Conservation (phyloP, 2,888 invertebrate species). For the Platycheirus albimanus region DNA sequence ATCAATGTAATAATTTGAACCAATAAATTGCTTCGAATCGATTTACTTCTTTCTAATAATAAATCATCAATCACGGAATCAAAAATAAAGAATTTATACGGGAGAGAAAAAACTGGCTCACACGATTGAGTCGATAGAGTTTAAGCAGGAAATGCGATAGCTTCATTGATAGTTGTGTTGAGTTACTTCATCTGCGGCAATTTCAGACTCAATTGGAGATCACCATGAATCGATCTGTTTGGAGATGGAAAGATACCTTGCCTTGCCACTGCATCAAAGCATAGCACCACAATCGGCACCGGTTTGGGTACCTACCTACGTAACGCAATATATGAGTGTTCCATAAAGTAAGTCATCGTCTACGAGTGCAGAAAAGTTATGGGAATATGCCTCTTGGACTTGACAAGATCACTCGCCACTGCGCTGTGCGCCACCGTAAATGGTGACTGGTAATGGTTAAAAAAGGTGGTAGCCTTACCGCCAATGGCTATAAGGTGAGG, state of each 20-base stretch:
- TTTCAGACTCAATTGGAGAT: constrained; percentile 64
- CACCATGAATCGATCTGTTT: constrained; percentile 34
- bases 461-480: constrained; percentile 36
- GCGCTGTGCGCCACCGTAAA: constrained; percentile 24
- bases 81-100: constrained; percentile 1
- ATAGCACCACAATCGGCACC: constrained; percentile 14
- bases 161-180: constrained; percentile 51
- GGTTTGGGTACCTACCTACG: constrained; percentile 36
- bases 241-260: constrained; percentile 6
- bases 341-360: constrained; percentile 55
- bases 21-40: constrained; percentile 46
- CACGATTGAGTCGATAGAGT: constrained; percentile 37
- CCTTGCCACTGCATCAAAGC: neutral
- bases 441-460: constrained; percentile 12
- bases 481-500: constrained; percentile 37
- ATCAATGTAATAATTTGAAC: constrained; percentile 52
- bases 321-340: constrained; percentile 30
- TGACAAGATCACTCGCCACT: constrained; percentile 44
- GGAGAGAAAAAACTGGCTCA: constrained; percentile 29
- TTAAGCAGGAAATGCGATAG: constrained; percentile 64
- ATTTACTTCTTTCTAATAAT: constrained; percentile 33
- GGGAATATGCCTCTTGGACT: constrained; percentile 64
- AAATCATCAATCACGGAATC: constrained; percentile 54
- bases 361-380: constrained; percentile 47
- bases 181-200: constrained; percentile 58